phyloP scores from a whole-genome alignment of 1,140 invertebrate genomes.

The Anoplophora glabripennis region DNA sequence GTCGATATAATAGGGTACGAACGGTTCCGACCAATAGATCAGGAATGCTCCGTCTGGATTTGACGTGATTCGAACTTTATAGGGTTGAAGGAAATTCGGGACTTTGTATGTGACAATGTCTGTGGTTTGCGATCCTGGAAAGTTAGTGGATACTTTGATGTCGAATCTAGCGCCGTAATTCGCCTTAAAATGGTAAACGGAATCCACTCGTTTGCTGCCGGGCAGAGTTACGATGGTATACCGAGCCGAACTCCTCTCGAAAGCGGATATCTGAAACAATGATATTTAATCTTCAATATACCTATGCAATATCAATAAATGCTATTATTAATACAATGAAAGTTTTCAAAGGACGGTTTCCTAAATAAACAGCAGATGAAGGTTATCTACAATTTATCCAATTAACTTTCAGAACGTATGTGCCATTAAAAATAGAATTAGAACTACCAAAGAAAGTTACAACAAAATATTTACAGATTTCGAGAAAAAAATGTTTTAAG shows the following conservation, averaged over 20 bases:
- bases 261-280: constrained; percentile 20
- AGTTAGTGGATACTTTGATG: constrained; percentile 33
- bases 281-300: no score
- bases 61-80: constrained; percentile 31
- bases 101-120: constrained; percentile 29
- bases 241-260: constrained; percentile 10
- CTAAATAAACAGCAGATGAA: no score
- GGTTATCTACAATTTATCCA: no score
- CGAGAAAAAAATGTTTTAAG: no score
- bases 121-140: constrained; percentile 27
- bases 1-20: constrained; percentile 31
- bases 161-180: constrained; percentile 28
- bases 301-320: no score
- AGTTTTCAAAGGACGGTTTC: no score
- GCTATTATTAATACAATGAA: no score
- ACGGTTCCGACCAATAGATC: constrained; percentile 39
- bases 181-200: constrained; percentile 22
- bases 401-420: no score
- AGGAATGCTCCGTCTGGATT: constrained; percentile 33
- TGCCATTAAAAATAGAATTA: no score
- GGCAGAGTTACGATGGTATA: constrained; percentile 22
- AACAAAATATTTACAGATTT: no score
- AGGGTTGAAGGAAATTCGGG: constrained; percentile 35
- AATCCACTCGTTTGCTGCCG: constrained; percentile 15
- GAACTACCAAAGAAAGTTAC: no score